Base-by-base conservation (phyloP, 2,797 vertebrate genomes). In the Euthynnus affinis region DNA sequence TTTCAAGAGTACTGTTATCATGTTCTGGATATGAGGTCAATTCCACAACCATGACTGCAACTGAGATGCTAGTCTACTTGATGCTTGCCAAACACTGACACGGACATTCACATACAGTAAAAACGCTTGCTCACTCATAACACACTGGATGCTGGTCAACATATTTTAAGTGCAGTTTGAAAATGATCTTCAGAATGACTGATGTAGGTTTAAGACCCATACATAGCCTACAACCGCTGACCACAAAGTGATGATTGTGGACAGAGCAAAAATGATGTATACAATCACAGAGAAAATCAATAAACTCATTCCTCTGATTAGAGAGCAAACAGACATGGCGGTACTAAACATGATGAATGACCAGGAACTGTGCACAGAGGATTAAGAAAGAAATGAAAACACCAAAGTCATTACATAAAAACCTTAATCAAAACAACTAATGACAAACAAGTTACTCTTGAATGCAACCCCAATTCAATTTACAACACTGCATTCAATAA, bases 401-500 rank as follows among this genome's bases (percentile, higher is more conserved):
- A 64, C 5, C 12, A 74, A 18, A 23, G 64, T 73, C 37, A 76
- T 23, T 44, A 82, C 42, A 77, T 70, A 49, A 80, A 87, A 32
- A 56, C 23, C 48, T 25, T 81, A 76, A 81, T 81, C 71, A 86
- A 71, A 76, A 58, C n/a, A 78, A 82, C 80, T 58, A 51, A 20
- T 3, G 18, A 49, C 46, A 20, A 49, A 83, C 77, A 75, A 75
- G 64, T 74, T 74, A 58, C 68, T 74, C 70, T 72, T 72, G 32
- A 87, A 85, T 58, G 81, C 55, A 80, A 68, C 71, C 48, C 72
- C n/a, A 29, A 34, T 73, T 81, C 63, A 86, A 74, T 76, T 65
- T 78, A 88, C 88, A 90, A 87, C 65, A 77, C 67, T 61, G 86
- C 87, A 87, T 81, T 86, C 76, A 83, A 69, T 15, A 72, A 76